These are phyloP conservation scores for Bucorvus abyssinicus DNA, from an alignment of 2,797 vertebrate genomes.

Conservation along the genomic window DNA sequence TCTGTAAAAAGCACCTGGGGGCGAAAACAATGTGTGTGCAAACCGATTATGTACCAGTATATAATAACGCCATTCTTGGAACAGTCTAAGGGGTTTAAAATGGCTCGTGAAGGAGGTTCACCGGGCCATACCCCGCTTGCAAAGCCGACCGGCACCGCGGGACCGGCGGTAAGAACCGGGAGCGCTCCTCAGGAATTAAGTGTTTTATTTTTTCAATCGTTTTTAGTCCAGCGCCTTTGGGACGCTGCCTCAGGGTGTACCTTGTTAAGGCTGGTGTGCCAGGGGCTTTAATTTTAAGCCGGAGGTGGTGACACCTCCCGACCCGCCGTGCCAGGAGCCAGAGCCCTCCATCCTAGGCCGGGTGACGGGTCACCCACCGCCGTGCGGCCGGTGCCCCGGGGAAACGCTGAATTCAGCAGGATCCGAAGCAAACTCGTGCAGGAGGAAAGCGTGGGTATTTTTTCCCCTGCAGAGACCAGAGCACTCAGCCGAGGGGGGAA, in stretches of 20 bases:
- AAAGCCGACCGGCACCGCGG: not conserved
- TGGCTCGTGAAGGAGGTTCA: not conserved
- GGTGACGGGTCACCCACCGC: not conserved
- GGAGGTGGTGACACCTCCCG: not conserved
- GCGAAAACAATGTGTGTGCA: not conserved
- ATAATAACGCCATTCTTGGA: not conserved
- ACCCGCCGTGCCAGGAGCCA: not conserved
- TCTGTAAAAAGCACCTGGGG: not conserved
- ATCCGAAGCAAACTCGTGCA: not conserved
- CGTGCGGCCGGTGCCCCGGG: not conserved
- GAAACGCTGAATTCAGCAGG: not conserved
- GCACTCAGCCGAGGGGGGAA: not conserved
- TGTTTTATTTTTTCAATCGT: no score
- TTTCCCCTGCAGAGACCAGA: not conserved
- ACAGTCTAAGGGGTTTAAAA: not conserved
- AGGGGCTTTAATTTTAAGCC: not conserved
- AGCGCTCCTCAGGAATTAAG: not conserved
- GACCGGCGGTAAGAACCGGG: not conserved
- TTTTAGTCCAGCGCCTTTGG: not conserved
- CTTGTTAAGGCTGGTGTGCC: not conserved
- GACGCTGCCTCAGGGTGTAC: not conserved
- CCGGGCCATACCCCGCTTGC: accelerated
- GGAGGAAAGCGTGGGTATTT: not conserved
- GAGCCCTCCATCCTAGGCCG: not conserved
- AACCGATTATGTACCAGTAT: not conserved